A percentile compares a stretch with the other conserved stretches of the same genome.
phyloP scores from a whole-genome alignment of 2,797 vertebrate genomes.

The Neosilurus mollespiculum region DNA sequence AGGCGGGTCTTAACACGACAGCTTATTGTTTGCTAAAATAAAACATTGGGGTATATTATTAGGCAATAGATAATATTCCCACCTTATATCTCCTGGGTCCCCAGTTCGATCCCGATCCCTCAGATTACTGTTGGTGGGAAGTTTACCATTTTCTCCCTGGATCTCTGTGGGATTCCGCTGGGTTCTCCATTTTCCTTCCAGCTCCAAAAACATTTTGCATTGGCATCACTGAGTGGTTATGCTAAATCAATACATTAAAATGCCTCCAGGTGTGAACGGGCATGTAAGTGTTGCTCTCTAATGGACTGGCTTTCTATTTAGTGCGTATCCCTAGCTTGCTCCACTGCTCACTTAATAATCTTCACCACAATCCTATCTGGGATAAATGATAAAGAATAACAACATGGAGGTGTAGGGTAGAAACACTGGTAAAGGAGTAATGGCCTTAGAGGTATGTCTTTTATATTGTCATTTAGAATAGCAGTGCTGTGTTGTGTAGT shows the following conservation, averaged over 20 bases:
- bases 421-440: too few relatives aligned
- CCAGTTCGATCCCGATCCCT: neutral
- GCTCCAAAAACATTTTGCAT: neutral
- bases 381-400: neutral
- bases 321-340: neutral
- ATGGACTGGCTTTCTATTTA: neutral
- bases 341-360: neutral
- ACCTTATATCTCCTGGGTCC: neutral
- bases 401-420: too few relatives aligned
- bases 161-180: neutral
- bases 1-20: neutral
- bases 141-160: too few relatives aligned
- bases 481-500: too few relatives aligned
- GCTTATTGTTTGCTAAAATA: neutral
- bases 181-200: neutral
- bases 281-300: neutral
- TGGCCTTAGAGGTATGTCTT: too few relatives aligned
- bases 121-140: neutral
- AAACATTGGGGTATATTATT: neutral
- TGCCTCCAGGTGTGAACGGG: neutral
- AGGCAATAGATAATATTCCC: neutral
- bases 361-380: neutral
- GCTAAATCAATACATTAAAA: neutral
- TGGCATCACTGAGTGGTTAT: neutral
- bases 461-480: too few relatives aligned